Base-by-base conservation (phyloP, 2,888 invertebrate genomes). In the Pyrrhia umbra region DNA sequence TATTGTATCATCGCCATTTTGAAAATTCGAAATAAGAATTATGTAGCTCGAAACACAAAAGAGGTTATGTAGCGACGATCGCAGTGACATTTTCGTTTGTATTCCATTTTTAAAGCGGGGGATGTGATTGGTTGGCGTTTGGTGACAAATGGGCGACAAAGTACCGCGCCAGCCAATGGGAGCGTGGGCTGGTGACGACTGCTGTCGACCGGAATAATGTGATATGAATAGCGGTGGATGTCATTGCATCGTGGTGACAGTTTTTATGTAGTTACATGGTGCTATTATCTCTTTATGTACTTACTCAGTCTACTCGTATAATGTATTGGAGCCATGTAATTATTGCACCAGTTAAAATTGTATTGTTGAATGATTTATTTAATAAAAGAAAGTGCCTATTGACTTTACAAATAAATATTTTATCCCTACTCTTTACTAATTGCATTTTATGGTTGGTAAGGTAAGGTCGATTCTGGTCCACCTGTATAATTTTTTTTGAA, bases 121-220 rank as follows among this genome's bases (percentile, higher is more conserved):
- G 64, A 68, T 79, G 81, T 81, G 81, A 94, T 94, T 94, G 94
- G 94, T 71, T 61, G 87, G 74, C 60, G 85, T 84, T 94, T 94
- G 95, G 94, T 94, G 95, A 95, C 94, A 95, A 94, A 93, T 91
- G 93, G 90, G 91, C 92, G 95, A 95, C 94, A 95, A 87, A 88
- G 76, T 87, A 75, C 56, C 65, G 70, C 68, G 71, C 59, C 83
- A 77, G 75, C 94, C 94, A 95, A 94, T 93, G 68, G 75, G 80
- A 80, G 71, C 25, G 57, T 76, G 43, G 80, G 70, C 72, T 67
- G 63, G 37, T 67, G 71, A 77, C 77, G 74, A 62, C 69, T 68
- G 77, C 75, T 74, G 75, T 79, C 57, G 70, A 82, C 83, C 80
- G 79, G 81, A 84, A 84, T 84, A 80, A 81, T 80, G 81, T 81